phyloP scores from a whole-genome alignment of 2,797 vertebrate species.

The Heterohyrax brucei region DNA sequence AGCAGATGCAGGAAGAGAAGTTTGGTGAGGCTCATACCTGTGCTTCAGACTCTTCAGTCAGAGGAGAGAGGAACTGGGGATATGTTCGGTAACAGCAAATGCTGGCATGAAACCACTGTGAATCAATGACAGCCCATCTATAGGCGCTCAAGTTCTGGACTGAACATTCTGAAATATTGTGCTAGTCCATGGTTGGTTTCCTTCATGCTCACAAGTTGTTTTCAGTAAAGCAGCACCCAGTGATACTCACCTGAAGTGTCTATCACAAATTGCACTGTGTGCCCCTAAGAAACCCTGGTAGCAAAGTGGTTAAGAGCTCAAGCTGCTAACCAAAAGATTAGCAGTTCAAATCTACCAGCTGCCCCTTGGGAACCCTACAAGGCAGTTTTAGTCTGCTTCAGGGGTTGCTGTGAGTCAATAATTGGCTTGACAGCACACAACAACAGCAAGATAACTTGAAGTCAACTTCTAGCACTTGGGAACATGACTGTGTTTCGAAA shows the following conservation, averaged over 20 bases:
- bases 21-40: conserved; percentile 63
- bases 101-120: background rate
- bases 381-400: no score
- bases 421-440: no score
- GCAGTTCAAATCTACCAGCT: no score
- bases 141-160: background rate
- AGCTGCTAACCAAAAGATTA: no score
- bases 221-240: background rate
- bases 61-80: background rate
- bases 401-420: no score
- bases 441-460: no score
- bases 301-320: no score
- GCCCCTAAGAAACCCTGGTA: background rate
- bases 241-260: background rate
- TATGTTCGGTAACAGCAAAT: background rate
- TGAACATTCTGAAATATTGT: background rate
- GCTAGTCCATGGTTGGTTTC: conserved; percentile 18
- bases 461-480: background rate
- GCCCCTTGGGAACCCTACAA: no score
- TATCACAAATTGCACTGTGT: background rate
- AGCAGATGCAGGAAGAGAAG: conserved; percentile 57
- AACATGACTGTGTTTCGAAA: background rate
- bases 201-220: background rate
- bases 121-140: background rate
- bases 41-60: background rate